A percentile compares a stretch with the other conserved stretches of the same genome.
These are phyloP conservation scores for Carlito syrichta DNA, from an alignment of 2,113 vertebrate species.

Conservation along the genomic window DNA sequence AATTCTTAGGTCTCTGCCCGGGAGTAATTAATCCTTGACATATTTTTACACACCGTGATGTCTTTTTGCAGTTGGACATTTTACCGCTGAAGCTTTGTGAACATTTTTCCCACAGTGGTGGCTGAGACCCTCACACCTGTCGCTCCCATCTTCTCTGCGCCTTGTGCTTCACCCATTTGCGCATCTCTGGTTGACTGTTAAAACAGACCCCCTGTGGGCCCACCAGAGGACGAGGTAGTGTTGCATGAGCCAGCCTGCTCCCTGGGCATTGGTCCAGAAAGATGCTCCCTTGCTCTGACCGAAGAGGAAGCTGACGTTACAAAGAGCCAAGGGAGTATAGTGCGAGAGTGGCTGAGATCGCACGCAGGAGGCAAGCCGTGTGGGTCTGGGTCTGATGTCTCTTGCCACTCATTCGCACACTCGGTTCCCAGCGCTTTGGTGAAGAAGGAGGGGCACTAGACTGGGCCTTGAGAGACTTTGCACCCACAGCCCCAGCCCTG, in stretches of 20 bases:
- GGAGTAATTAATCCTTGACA: neutral
- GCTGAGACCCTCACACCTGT: neutral
- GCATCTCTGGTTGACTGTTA: neutral
- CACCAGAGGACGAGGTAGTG: neutral
- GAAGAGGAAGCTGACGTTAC: neutral
- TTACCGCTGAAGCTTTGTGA: neutral
- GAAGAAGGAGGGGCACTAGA: neutral
- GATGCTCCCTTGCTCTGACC: neutral
- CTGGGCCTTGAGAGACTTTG: neutral
- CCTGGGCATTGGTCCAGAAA: neutral
- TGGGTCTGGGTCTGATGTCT: neutral
- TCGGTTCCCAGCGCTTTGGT: neutral
- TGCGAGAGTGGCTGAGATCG: neutral
- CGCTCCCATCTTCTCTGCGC: neutral
- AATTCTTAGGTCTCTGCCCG: neutral
- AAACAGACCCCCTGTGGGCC: neutral
- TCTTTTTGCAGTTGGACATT: neutral
- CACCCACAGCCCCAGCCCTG: neutral
- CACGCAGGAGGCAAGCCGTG: neutral
- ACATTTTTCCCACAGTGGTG: neutral
- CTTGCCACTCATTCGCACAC: neutral
- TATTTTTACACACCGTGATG: neutral
- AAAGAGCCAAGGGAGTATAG: neutral
- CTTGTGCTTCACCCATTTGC: neutral
- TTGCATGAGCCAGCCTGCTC: neutral